A percentile compares a stretch with the other conserved stretches of the same genome.
phyloP scores from a whole-genome alignment of 2,888 invertebrate species.

The Cabera pusaria region DNA sequence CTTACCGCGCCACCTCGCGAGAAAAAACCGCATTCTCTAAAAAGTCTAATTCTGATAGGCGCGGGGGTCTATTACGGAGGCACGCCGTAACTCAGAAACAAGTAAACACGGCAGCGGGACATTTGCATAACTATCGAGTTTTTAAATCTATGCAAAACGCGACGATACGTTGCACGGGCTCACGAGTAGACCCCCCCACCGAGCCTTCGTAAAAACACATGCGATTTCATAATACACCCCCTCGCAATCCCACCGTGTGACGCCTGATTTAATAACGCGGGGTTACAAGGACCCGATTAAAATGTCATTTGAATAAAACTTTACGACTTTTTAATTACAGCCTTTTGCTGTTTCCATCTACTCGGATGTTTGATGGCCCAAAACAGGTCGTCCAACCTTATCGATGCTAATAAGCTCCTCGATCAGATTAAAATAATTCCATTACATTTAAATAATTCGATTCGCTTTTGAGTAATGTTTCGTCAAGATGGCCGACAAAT shows the following conservation, averaged over 20 bases:
- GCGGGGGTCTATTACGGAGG: slow-evolving; percentile 67
- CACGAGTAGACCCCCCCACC: slow-evolving; percentile 60
- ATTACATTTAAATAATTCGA: slow-evolving; percentile 28
- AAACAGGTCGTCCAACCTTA: slow-evolving; percentile 14
- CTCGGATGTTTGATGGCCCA: slow-evolving; percentile 8
- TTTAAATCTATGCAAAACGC: slow-evolving; percentile 83
- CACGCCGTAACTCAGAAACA: slow-evolving; percentile 78
- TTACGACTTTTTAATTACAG: slow-evolving; percentile 30
- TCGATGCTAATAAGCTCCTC: slow-evolving; percentile 8
- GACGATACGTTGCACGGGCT: slow-evolving; percentile 76
- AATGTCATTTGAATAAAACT: slow-evolving; percentile 46
- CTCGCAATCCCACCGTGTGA: slow-evolving; percentile 41
- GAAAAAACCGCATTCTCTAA: slow-evolving; percentile 47
- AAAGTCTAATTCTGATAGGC: slow-evolving; percentile 70
- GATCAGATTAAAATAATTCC: slow-evolving; percentile 15
- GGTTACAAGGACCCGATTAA: slow-evolving; percentile 46
- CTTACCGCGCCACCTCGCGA: slow-evolving; percentile 35
- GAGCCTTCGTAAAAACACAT: slow-evolving; percentile 63
- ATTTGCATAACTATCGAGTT: slow-evolving; percentile 82
- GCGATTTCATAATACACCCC: slow-evolving; percentile 67
- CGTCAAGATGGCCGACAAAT: slow-evolving; percentile 54
- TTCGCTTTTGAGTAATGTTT: slow-evolving; percentile 31
- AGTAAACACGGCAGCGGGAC: slow-evolving; percentile 75
- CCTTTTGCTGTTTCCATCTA: slow-evolving; percentile 10
- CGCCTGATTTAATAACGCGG: slow-evolving; percentile 62